Base-by-base conservation (phyloP, 2,113 vertebrate species). In the Seriola dumerili region DNA sequence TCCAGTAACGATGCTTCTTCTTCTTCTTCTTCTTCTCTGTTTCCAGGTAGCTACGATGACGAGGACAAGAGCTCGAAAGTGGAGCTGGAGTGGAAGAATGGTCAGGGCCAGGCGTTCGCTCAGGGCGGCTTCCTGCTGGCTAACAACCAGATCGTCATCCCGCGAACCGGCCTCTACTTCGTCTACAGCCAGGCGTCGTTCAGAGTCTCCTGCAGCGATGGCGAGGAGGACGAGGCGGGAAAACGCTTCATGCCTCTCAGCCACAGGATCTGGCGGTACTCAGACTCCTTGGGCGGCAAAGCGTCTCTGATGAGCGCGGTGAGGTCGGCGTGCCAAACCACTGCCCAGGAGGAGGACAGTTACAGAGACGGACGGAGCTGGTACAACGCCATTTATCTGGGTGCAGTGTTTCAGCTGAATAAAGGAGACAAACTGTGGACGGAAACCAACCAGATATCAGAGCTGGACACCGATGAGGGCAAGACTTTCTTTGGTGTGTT, bases 111-210 rank as follows among this genome's bases (percentile, higher is more conserved):
- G 69, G 89, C 90, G 0, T 96, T 96, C 9, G 8, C 76, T 8
- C 85, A 91, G 76, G 95, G 95, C 0, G 93, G 86, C 11, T 82
- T 96, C 62, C 0, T 9, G 7, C 76, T 96, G 62, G 10, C 11
- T 3, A 0, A 86, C 2, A 95, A 95, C 67, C 0, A 86, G 50
- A 94, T 96, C 62, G 1, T 81, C 1, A 89, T 96, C 81, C 93
- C 94, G 0, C 54, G 70, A 0, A 70, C 46, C 0, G 95, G 95
- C 52, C 89, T 94, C 3, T 96, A 94, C 93, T 96, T 96, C 4
- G 91, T 96, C 80, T 96, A 96, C 92, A 95, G 93, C 82, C 95
- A 96, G 89, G 95, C 89, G 0, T 95, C 95, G 2, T 96, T 95
- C 86, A 72, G 77, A 4, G 81, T 94, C 14, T 77, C 62, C 72